Evolutionary conservation across 2,113 vertebrate genomes (phyloP).

Genomic region (Gopherus flavomarginatus): DNA sequence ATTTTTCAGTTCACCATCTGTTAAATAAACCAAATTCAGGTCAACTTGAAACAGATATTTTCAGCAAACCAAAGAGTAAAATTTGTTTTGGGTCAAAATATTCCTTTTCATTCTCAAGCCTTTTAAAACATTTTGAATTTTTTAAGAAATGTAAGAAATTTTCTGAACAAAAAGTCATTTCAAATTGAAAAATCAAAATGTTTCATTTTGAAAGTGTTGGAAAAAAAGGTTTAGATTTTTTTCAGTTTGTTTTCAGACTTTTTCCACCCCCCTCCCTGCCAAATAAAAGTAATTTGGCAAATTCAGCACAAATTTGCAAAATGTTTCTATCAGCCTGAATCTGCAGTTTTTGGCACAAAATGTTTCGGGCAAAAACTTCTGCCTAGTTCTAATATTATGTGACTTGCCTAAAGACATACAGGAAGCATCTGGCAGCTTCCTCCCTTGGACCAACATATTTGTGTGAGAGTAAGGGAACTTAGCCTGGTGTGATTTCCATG

Average conservation of each 20-base stretch:
- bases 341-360: not conserved
- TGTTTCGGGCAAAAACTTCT: not conserved
- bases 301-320: not conserved
- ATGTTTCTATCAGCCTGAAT: not conserved
- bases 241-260: too few relatives aligned
- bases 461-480: not conserved
- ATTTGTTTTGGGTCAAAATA: not conserved
- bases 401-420: not conserved
- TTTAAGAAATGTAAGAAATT: not conserved
- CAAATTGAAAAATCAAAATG: not conserved
- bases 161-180: not conserved
- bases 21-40: not conserved
- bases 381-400: not conserved
- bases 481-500: not conserved
- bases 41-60: not conserved
- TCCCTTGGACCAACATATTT: fast-evolving
- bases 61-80: not conserved
- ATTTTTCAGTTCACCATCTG: not conserved
- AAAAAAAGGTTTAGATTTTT: too few relatives aligned
- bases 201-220: not conserved
- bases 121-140: not conserved
- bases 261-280: too few relatives aligned
- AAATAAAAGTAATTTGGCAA: not conserved
- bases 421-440: not conserved
- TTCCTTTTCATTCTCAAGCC: not conserved